These are phyloP conservation scores for Metallyticus violacea DNA, from an alignment of 2,888 invertebrate species.

Conservation along the genomic window DNA sequence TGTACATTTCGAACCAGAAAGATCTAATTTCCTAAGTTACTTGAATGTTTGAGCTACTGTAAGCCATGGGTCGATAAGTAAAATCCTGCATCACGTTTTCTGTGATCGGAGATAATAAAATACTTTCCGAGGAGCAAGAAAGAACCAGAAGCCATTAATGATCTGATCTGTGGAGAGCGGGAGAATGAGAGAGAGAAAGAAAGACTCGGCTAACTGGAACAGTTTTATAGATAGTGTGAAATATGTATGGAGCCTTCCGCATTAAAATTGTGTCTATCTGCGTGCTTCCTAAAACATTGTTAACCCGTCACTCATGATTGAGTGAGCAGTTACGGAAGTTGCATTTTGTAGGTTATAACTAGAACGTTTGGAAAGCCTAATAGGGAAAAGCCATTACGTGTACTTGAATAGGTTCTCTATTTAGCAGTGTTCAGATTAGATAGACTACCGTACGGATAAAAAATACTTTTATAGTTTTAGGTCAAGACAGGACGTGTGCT, in stretches of 20 bases:
- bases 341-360: neutral
- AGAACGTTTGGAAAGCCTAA: neutral
- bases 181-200: neutral
- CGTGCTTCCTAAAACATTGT: neutral
- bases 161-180: neutral
- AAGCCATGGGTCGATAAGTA: no score
- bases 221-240: neutral
- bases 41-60: no score
- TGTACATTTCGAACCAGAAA: no score
- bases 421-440: neutral
- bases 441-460: no score
- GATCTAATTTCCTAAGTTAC: no score
- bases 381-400: neutral
- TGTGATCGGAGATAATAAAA: no score
- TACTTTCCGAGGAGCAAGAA: no score
- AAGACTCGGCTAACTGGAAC: neutral
- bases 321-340: neutral
- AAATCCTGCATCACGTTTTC: no score
- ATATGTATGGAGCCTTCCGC: neutral
- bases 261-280: neutral
- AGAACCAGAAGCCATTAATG: neutral
- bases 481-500: no score
- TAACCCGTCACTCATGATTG: neutral
- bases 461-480: no score
- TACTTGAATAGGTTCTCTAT: neutral